Evolutionary conservation across 2,113 vertebrate genomes (phyloP).

Genomic region (Silurus asotus): DNA sequence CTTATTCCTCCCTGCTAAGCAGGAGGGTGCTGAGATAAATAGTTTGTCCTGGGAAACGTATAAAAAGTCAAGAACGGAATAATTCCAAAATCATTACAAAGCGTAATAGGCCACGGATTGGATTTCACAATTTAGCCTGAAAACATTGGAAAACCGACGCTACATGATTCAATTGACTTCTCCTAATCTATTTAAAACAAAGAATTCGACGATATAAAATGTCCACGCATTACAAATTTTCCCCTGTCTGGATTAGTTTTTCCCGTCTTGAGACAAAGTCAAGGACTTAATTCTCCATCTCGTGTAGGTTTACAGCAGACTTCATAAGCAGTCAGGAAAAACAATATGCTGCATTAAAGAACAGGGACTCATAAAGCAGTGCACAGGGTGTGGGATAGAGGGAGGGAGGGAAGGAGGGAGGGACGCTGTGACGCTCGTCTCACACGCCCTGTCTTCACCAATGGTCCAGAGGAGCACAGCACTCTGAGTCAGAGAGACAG

Average conservation of each 20-base stretch:
- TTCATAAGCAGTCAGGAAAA: not conserved
- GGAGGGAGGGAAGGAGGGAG: constrained; percentile 54
- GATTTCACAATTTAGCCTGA: not conserved
- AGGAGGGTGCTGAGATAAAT: constrained; percentile 43
- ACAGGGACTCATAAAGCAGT: constrained; percentile 32
- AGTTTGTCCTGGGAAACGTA: constrained; percentile 35
- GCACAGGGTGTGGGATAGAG: constrained; percentile 41
- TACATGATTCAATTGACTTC: not conserved
- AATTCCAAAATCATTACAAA: not conserved
- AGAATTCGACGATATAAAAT: not conserved
- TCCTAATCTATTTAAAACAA: not conserved
- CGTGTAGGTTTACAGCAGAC: not conserved
- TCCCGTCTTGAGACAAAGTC: not conserved
- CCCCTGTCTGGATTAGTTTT: not conserved
- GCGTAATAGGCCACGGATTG: not conserved
- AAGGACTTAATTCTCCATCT: not conserved
- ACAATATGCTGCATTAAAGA: constrained; percentile 23
- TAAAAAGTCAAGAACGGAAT: constrained; percentile 19
- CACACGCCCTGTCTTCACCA: constrained; percentile 46
- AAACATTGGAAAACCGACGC: not conserved
- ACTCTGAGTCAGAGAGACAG: constrained; percentile 31
- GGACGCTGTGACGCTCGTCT: constrained; percentile 53
- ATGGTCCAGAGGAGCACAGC: constrained; percentile 46
- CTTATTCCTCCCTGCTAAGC: constrained; percentile 12
- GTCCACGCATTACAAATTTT: not conserved